Evolutionary conservation across 2,888 invertebrate genomes (phyloP).

Genomic region (Lobophora halterata): DNA sequence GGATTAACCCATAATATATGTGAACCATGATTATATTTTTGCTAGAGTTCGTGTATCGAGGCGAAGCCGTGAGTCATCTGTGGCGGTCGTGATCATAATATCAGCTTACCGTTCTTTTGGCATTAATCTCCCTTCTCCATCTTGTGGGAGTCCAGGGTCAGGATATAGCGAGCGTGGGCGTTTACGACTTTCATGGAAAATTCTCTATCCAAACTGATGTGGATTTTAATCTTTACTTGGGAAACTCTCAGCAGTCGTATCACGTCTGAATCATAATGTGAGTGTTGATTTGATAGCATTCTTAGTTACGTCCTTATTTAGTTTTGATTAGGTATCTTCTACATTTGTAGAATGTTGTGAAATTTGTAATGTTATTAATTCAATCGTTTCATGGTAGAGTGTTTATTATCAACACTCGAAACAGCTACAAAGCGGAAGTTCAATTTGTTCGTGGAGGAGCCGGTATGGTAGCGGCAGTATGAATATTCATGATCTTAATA

Average conservation of each 20-base stretch:
- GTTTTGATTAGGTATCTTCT: neutral
- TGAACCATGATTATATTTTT: slow-evolving; percentile 15
- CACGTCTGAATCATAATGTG: slow-evolving; percentile 17
- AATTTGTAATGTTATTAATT: slow-evolving; percentile 11
- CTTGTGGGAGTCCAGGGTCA: slow-evolving; percentile 43
- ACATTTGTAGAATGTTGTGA: neutral
- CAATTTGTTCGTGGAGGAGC: slow-evolving; percentile 35
- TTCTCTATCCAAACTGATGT: slow-evolving; percentile 38
- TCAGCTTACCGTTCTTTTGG: slow-evolving; percentile 41
- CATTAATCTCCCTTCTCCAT: slow-evolving; percentile 48
- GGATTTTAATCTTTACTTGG: slow-evolving; percentile 33
- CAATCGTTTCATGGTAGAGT: slow-evolving; percentile 19
- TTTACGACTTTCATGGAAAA: slow-evolving; percentile 43
- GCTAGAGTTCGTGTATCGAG: slow-evolving; percentile 19
- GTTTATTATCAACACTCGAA: slow-evolving; percentile 22
- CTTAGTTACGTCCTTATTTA: neutral
- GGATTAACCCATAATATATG: slow-evolving; percentile 22
- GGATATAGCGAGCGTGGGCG: slow-evolving; percentile 44
- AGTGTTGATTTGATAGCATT: no score
- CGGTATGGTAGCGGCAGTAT: slow-evolving; percentile 30
- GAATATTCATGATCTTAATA: slow-evolving; percentile 43
- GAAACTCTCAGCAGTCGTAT: slow-evolving; percentile 21
- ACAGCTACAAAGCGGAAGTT: slow-evolving; percentile 26
- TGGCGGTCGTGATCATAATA: slow-evolving; percentile 17
- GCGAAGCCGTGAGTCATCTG: slow-evolving; percentile 16